These are phyloP conservation scores for Drosophila villosipedis DNA, from an alignment of 2,888 invertebrate genomes.

Conservation along the genomic window DNA sequence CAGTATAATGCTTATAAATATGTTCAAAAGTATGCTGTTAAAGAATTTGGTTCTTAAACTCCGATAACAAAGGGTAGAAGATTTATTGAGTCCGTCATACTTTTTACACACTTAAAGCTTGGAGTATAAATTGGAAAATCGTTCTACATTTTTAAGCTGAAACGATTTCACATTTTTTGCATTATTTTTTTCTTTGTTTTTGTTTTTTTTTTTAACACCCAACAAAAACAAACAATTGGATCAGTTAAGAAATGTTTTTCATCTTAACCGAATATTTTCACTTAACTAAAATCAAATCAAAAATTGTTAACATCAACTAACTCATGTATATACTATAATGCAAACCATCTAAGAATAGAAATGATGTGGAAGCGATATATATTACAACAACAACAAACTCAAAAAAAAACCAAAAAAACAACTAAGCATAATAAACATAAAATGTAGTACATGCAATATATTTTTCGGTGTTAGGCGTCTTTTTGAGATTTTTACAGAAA, in stretches of 20 bases:
- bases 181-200: neutral
- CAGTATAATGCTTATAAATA: conserved; percentile 27
- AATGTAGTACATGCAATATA: conserved; percentile 82
- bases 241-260: conserved; percentile 24
- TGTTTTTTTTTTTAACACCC: neutral
- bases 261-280: conserved; percentile 27
- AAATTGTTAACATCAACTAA: conserved; percentile 82
- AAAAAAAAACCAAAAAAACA: conserved; percentile 38
- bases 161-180: neutral
- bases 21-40: conserved; percentile 35
- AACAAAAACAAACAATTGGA: conserved; percentile 11
- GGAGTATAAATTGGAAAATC: neutral
- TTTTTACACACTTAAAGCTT: neutral
- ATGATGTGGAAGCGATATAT: conserved; percentile 14
- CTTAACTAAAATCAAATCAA: conserved; percentile 48
- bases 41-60: conserved; percentile 16
- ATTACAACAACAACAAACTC: conserved; percentile 27
- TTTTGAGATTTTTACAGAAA: conserved; percentile 84
- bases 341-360: conserved; percentile 58
- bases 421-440: conserved; percentile 65
- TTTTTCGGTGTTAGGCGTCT: conserved; percentile 86
- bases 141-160: neutral
- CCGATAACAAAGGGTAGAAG: neutral
- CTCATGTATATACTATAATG: conserved; percentile 74
- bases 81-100: neutral